These are phyloP conservation scores for Promerops cafer DNA, from an alignment of 2,113 vertebrate species.

Conservation along the genomic window DNA sequence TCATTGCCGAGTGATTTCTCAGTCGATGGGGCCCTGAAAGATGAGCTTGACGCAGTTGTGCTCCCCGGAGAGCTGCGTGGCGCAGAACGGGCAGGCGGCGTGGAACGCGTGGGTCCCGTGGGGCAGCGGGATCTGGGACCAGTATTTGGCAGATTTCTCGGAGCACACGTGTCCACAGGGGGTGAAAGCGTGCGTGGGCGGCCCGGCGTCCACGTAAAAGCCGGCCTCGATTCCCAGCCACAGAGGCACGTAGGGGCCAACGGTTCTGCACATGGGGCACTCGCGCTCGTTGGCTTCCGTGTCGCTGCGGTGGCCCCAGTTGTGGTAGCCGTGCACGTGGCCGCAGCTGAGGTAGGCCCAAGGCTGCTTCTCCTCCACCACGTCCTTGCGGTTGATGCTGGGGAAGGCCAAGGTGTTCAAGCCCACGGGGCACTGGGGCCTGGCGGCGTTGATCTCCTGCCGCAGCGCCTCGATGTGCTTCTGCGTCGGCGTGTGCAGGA, in stretches of 20 bases:
- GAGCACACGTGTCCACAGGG: conserved; percentile 98
- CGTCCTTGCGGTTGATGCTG: conserved; percentile 92
- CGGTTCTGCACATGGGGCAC: conserved; percentile 94
- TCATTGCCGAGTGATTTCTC: conserved; percentile 45
- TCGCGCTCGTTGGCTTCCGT: conserved; percentile 87
- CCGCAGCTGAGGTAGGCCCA: conserved; percentile 96
- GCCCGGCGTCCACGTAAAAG: conserved; percentile 94
- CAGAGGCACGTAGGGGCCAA: conserved; percentile 94
- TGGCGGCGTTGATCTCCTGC: conserved; percentile 92
- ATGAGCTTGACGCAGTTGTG: conserved; percentile 92
- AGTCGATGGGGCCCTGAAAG: conserved; percentile 97
- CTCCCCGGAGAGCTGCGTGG: conserved; percentile 84
- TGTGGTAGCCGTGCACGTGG: conserved; percentile 95
- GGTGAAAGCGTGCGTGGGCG: conserved; percentile 90
- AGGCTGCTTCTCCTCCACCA: conserved; percentile 95
- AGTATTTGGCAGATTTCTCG: conserved; percentile 94
- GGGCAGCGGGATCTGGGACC: conserved; percentile 93
- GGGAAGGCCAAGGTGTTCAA: conserved; percentile 96
- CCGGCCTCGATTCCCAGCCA: conserved; percentile 96
- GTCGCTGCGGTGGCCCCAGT: conserved; percentile 96
- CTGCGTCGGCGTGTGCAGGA: conserved; percentile 91
- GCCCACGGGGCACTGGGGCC: conserved; percentile 94
- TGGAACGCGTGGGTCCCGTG: conserved; percentile 98
- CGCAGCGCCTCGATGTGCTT: conserved; percentile 96
- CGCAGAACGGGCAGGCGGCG: conserved; percentile 95